Evolutionary conservation across 1,140 invertebrate genomes (phyloP), one percentile per base, ranked within the genome.

Genomic region (Apis dorsata): DNA sequence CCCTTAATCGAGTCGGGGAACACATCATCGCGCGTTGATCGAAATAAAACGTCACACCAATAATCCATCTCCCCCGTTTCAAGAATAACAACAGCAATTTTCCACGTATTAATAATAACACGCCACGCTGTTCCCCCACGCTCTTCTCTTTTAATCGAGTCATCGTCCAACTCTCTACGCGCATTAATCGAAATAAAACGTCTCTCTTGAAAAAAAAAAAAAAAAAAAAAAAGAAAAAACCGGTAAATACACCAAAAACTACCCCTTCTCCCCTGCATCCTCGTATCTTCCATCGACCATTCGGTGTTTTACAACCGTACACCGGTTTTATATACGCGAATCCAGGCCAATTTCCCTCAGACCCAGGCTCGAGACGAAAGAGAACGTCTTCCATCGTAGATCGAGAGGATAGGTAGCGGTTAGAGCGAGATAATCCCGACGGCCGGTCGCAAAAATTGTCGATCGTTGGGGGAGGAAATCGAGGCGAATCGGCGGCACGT

Each of bases 381-480:
- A 62, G 24, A 62, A 21, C 13, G 12, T 13, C 7, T 21, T 60
- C 17, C 1, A 12, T 3, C 11, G 0, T 2, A 11, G 53, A 13
- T 53, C 53, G 34, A 63, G 21, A 63, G 44, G 60, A 75, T 74
- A 34, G 28, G 1, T 1, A 2, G 13, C 12, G 19, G 3, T 15
- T 21, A 19, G 34, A 60, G n/a, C 28, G 57, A 49, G 13, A n/a
- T 10, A 15, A 24, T 51, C 0, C 1, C 19, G 55, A 0, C n/a
- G 51, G 57, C 0, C 60, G 51, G 13, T 76, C 72, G 73, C 55
- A 75, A 74, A 87, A 81, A 87, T 81, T 79, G 57, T 70, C 85
- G 62, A 59, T 55, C 69, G 24, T 21, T 44, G 44, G 34, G 51
- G 19, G 49, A 55, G 79, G 62, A 70, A 77, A 87, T 84, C 68